Evolutionary conservation across 2,113 vertebrate species (phyloP).

Genomic region (Burhinus oedicnemus): DNA sequence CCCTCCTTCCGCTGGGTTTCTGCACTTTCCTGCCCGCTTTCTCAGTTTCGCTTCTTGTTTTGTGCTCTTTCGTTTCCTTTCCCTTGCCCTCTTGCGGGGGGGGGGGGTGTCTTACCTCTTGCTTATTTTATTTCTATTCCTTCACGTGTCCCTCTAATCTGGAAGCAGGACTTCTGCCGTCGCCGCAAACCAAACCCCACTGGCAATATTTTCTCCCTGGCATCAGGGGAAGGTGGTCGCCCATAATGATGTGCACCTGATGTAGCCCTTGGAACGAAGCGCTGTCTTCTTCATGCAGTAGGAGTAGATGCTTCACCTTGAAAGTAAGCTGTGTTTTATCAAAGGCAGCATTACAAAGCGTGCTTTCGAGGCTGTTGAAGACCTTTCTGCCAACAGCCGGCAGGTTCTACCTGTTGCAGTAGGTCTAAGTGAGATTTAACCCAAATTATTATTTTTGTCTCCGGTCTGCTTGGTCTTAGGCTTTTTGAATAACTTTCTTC

Average conservation of each 20-base stretch:
- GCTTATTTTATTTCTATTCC: neutral
- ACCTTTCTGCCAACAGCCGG: neutral
- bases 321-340: neutral
- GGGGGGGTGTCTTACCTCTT: neutral
- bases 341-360: neutral
- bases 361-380: neutral
- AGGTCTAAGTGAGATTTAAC: neutral
- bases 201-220: neutral
- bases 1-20: neutral
- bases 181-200: neutral
- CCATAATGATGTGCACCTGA: fast-evolving
- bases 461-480: neutral
- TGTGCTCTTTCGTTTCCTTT: neutral
- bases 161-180: neutral
- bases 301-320: slow-evolving; percentile 17
- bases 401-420: slow-evolving; percentile 21
- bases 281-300: neutral
- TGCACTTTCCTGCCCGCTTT: neutral
- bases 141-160: neutral
- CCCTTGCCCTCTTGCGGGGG: neutral
- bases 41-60: neutral
- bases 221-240: neutral
- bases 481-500: slow-evolving; percentile 1
- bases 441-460: neutral
- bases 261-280: neutral